Evolutionary conservation across 2,113 vertebrate genomes (phyloP).

Genomic region (Butastur rufipennis): DNA sequence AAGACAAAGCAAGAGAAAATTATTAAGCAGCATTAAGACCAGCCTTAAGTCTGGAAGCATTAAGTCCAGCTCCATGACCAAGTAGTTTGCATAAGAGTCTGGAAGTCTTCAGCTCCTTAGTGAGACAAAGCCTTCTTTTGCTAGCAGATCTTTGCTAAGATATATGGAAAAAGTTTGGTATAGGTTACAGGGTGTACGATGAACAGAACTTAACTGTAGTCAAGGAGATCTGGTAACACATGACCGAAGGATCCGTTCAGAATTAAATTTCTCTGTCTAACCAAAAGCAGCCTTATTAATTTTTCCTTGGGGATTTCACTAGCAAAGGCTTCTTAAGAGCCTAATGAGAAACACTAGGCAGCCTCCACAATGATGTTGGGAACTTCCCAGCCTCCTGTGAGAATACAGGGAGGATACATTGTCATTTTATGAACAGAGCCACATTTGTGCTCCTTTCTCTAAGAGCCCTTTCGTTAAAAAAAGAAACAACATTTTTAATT

Average conservation of each 20-base stretch:
- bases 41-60: neutral
- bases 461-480: neutral
- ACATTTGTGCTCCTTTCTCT: neutral
- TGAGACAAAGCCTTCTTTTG: neutral
- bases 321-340: neutral
- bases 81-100: neutral
- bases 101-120: too few species aligned
- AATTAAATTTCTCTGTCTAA: neutral
- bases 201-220: neutral
- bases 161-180: neutral
- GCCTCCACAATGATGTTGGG: neutral
- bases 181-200: neutral
- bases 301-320: neutral
- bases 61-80: neutral
- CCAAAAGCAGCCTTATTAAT: neutral
- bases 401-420: neutral
- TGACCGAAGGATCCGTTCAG: neutral
- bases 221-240: neutral
- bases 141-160: neutral
- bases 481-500: neutral
- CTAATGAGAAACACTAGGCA: conserved; percentile 1
- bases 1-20: neutral
- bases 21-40: neutral
- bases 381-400: neutral
- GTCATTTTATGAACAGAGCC: neutral